phyloP scores from a whole-genome alignment of 37 sponge, comb jelly and placozoan genomes.

The Hormiphora californensis region DNA sequence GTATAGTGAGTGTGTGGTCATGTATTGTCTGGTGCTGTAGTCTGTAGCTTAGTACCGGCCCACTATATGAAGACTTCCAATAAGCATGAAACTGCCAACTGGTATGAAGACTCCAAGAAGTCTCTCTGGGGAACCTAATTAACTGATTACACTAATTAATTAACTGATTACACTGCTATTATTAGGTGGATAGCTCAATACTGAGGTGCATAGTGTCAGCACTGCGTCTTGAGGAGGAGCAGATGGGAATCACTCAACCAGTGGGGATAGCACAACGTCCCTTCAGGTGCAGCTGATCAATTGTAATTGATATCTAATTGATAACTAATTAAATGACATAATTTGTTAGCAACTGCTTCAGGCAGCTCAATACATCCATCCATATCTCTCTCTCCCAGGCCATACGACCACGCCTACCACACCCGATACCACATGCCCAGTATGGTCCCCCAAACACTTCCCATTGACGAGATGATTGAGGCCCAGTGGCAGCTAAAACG shows the following conservation, averaged over 20 bases:
- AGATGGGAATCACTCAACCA: slow-evolving; percentile 26
- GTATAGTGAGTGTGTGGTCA: too few relatives aligned
- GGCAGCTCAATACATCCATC: not conserved
- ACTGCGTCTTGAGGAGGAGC: slow-evolving; percentile 48
- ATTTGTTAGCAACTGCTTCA: not conserved
- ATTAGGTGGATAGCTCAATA: slow-evolving; percentile 47
- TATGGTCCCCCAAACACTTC: not conserved
- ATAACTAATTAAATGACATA: not conserved
- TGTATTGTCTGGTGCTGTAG: too few relatives aligned
- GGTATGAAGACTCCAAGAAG: too few relatives aligned
- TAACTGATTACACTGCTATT: too few relatives aligned
- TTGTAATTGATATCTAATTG: not conserved
- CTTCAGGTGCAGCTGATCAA: slow-evolving; percentile 44
- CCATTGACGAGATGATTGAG: slow-evolving; percentile 28
- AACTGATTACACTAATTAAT: too few relatives aligned
- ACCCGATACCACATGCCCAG: slow-evolving; percentile 49
- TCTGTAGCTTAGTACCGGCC: too few relatives aligned
- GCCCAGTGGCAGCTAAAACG: too few relatives aligned
- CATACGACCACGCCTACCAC: slow-evolving; percentile 54
- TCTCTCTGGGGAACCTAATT: too few relatives aligned
- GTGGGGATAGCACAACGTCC: slow-evolving; percentile 30
- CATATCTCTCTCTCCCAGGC: not conserved
- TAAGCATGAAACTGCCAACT: too few relatives aligned
- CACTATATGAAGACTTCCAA: too few relatives aligned
- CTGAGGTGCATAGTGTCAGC: slow-evolving; percentile 38